Percentiles rank a stretch among this genome's conserved stretches.
Conservation (phyloP, 1,140 invertebrate species). For the Micrasema longulum region DNA sequence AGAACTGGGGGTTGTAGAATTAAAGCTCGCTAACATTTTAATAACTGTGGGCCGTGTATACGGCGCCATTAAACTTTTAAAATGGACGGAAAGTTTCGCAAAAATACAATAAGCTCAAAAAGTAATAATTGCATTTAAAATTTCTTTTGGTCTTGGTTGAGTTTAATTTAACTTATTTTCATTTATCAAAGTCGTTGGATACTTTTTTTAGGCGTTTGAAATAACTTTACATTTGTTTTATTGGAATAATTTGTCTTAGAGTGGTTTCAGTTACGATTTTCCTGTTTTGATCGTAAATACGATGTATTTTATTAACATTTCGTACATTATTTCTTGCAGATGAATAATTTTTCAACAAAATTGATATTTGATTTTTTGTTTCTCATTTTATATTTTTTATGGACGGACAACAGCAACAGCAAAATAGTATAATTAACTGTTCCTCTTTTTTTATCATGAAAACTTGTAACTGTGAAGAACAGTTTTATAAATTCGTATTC, state of each 20-base stretch:
- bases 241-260: neutral
- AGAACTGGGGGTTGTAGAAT: neutral
- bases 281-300: no score
- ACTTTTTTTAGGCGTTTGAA: neutral
- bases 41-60: slow-evolving; percentile 40
- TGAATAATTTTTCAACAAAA: no score
- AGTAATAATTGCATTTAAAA: slow-evolving; percentile 47
- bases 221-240: slow-evolving; percentile 1
- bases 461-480: no score
- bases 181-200: neutral
- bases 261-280: no score
- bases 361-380: no score
- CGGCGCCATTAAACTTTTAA: slow-evolving; percentile 42
- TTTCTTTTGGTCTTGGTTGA: slow-evolving; percentile 10
- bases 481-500: no score
- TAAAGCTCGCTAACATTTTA: slow-evolving; percentile 43
- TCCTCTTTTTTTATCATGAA: no score
- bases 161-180: slow-evolving; percentile 31
- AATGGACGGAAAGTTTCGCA: slow-evolving; percentile 38
- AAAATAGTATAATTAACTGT: no score
- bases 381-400: no score
- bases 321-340: no score
- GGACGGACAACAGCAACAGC: no score
- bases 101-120: slow-evolving; percentile 40
- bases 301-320: no score